Conservation (phyloP, 2,888 invertebrate genomes). For the Rhamphomyia laevipes region DNA sequence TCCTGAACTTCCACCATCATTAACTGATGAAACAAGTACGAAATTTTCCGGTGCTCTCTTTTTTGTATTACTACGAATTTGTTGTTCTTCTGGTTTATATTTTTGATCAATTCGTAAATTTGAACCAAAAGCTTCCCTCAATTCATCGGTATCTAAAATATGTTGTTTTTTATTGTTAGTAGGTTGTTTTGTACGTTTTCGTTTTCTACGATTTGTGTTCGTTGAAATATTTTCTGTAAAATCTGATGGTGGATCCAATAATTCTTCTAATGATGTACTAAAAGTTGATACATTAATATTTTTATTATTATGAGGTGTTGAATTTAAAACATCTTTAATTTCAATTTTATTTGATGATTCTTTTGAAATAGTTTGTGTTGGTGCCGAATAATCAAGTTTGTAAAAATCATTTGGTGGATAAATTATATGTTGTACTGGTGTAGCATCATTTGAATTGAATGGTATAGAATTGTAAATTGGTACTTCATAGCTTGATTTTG, state of each 20-base stretch:
- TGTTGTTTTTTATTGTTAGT: constrained; percentile 21
- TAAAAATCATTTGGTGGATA: constrained; percentile 24
- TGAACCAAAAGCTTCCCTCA: constrained; percentile 30
- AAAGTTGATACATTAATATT: background rate
- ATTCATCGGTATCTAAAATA: constrained; percentile 29
- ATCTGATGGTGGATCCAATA: background rate
- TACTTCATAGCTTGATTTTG: constrained; percentile 36
- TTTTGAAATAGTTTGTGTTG: background rate
- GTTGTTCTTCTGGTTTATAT: background rate
- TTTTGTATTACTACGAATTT: background rate
- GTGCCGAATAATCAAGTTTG: background rate
- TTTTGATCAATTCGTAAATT: background rate
- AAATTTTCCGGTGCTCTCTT: background rate
- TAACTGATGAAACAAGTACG: background rate
- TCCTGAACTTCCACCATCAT: background rate
- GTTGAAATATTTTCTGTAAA: constrained; percentile 2
- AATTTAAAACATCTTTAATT: background rate
- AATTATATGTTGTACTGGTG: constrained; percentile 23
- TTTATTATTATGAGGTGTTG: constrained; percentile 1
- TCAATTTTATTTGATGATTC: background rate
- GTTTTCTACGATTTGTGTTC: constrained; percentile 17
- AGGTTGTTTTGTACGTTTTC: constrained; percentile 20
- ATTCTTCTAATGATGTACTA: background rate
- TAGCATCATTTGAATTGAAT: constrained; percentile 22
- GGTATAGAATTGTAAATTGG: constrained; percentile 34